phyloP scores from a whole-genome alignment of 2,113 vertebrate species.

The Siniperca knerii region DNA sequence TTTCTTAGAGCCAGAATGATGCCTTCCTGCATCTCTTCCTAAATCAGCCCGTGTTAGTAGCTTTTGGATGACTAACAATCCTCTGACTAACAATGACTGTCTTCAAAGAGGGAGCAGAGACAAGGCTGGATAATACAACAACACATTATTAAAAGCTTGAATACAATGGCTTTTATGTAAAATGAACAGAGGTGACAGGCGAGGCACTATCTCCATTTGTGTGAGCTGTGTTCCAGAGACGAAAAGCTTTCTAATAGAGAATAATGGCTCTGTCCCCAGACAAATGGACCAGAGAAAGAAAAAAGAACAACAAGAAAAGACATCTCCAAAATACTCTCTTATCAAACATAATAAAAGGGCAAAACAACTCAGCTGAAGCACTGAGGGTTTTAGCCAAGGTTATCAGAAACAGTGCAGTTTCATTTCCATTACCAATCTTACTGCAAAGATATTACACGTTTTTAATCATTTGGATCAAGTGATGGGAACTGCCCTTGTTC shows the following conservation, averaged over 20 bases:
- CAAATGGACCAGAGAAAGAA: slow-evolving; percentile 50
- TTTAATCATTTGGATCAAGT: background rate
- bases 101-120: slow-evolving; percentile 50
- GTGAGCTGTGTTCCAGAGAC: slow-evolving; percentile 43
- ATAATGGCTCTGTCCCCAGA: slow-evolving; percentile 60
- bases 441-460: background rate
- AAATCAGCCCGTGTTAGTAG: slow-evolving; percentile 19
- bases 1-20: background rate
- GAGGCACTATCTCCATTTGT: slow-evolving; percentile 43
- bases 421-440: background rate
- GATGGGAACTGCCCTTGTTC: background rate
- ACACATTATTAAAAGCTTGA: slow-evolving; percentile 52
- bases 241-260: slow-evolving; percentile 58
- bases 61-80: slow-evolving; percentile 47
- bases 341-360: slow-evolving; percentile 14
- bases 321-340: background rate
- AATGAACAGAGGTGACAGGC: slow-evolving; percentile 63
- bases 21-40: slow-evolving; percentile 1
- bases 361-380: background rate
- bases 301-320: slow-evolving; percentile 7
- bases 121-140: slow-evolving; percentile 37
- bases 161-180: slow-evolving; percentile 67
- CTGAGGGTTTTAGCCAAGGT: background rate
- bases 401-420: background rate
- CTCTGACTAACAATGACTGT: slow-evolving; percentile 41